Evolutionary conservation across 2,797 vertebrate genomes (phyloP).

Genomic region (Spinibarbus caldwelli): DNA sequence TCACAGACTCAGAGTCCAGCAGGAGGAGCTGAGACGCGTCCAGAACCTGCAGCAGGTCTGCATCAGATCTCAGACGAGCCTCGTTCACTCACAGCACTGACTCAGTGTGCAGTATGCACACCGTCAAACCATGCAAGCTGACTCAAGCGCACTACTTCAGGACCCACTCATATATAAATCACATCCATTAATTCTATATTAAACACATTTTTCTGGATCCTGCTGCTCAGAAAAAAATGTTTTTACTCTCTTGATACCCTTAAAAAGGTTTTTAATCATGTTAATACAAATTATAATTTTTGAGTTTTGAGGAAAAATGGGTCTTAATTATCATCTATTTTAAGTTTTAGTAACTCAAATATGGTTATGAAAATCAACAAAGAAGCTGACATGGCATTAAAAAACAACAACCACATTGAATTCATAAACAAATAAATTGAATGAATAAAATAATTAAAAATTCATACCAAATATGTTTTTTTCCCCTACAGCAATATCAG

Average conservation of each 20-base stretch:
- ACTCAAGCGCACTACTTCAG: too few species aligned
- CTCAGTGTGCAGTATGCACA: too few species aligned
- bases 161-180: too few species aligned
- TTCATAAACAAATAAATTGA: neutral
- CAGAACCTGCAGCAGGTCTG: slow-evolving; percentile 65
- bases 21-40: slow-evolving; percentile 72
- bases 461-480: neutral
- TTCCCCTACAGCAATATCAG: slow-evolving; percentile 77
- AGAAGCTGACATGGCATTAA: neutral
- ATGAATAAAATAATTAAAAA: neutral
- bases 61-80: neutral
- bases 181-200: too few species aligned
- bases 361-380: neutral
- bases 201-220: too few species aligned
- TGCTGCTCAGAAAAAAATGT: too few species aligned
- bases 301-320: too few species aligned
- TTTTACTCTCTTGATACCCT: neutral
- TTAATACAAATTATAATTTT: too few species aligned
- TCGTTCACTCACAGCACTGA: too few species aligned
- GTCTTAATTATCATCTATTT: neutral
- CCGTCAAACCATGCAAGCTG: too few species aligned
- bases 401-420: neutral
- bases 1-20: slow-evolving; percentile 80
- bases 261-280: neutral
- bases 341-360: too few species aligned